Evolutionary conservation across 2,797 vertebrate genomes (phyloP), one percentile per base, ranked within the genome.

Genomic region (Ataeniobius toweri): DNA sequence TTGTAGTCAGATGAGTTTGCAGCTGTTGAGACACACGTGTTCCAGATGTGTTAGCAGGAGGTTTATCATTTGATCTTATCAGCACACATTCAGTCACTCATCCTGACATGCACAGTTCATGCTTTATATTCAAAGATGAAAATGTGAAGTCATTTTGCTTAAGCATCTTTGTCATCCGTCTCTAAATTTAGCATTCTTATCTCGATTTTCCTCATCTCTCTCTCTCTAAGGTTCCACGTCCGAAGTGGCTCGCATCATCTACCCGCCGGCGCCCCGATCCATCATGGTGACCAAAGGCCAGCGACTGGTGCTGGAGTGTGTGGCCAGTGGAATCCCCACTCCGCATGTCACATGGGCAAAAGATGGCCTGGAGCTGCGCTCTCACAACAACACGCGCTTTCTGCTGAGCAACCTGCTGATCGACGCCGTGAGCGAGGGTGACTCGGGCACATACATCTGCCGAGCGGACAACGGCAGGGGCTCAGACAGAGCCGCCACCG

Each of bases 261-360:
- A 99, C 87, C 98, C 98, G 0, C 96, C 96, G 0, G 95, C 96
- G 18, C 93, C 97, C 12, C 97, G 98, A 48, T 97, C 97, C 86
- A 98, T 99, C 94, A 97, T 98, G 48, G 98, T 99, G 85, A 98
- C 97, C 82, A 98, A 97, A 92, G 98, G 98, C 75, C 98, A 99
- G 91, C 97, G 96, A 76, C 95, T 99, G 83, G 97, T 99, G 55
- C 89, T 99, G 83, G 98, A 99, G 94, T 99, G 98, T 0, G 98
- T 99, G 85, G 98, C 98, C 88, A 97, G 98, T 0, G 98, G 98
- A 73, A 98, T 97, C 88, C 98, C 98, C 1, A 96, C 97, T 0
- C 98, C 98, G 0, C 96, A 93, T 36, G 97, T 99, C 88, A 97
- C 96, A 0, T 99, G 98, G 98, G 96, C 96, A 26, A 99, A 99